phyloP scores from a whole-genome alignment of 2,888 invertebrate species.

The Oeneis ivallda region DNA sequence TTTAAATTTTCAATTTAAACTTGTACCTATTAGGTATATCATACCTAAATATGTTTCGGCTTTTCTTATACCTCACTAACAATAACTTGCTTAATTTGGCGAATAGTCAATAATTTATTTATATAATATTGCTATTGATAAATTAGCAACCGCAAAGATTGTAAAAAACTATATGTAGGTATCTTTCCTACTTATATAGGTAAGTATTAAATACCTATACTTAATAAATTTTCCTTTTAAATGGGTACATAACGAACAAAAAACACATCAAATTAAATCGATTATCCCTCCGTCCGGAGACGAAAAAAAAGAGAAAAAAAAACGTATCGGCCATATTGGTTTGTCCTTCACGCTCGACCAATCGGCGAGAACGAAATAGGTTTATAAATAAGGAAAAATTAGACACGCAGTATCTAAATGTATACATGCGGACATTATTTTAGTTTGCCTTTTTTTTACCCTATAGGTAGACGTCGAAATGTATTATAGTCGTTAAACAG shows the following conservation, averaged over 20 bases:
- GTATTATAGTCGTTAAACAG: too few relatives aligned
- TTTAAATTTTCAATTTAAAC: too few relatives aligned
- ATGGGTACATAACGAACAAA: conserved; percentile 11
- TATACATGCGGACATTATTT: conserved; percentile 19
- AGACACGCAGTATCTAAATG: conserved; percentile 23
- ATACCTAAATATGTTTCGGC: too few relatives aligned
- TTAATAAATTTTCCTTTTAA: conserved; percentile 10
- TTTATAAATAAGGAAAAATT: conserved; percentile 35
- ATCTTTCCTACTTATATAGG: neutral
- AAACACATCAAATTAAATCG: conserved; percentile 28
- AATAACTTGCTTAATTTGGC: too few relatives aligned
- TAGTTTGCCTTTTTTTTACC: conserved; percentile 4
- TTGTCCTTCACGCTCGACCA: conserved; percentile 39
- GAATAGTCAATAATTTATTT: too few relatives aligned
- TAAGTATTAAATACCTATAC: neutral
- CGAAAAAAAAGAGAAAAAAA: conserved; percentile 19
- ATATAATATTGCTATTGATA: neutral
- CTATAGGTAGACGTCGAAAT: too few relatives aligned
- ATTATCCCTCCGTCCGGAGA: conserved; percentile 27
- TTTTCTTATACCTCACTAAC: too few relatives aligned
- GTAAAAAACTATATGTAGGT: neutral
- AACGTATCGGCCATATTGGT: conserved; percentile 24
- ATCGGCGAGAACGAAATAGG: conserved; percentile 30
- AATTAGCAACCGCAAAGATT: neutral
- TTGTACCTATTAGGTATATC: too few relatives aligned